Percentiles rank a stretch among this genome's conserved stretches.
phyloP scores from a whole-genome alignment of 2,888 invertebrate species.

The Synanthedon andrenaeformis region DNA sequence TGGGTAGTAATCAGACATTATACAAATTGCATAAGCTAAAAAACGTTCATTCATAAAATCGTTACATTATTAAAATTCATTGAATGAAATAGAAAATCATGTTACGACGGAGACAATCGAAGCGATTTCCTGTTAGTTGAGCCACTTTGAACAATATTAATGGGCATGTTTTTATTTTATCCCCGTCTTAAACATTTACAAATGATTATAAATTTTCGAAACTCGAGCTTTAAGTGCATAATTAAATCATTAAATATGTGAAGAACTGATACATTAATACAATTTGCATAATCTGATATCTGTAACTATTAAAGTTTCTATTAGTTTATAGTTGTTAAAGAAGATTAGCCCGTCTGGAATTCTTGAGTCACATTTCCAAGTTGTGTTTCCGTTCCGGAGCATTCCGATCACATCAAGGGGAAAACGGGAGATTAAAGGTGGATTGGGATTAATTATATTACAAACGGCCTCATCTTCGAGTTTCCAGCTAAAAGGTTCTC shows the following conservation, averaged over 20 bases:
- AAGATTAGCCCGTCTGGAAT: too few species aligned
- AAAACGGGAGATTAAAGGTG: constrained; percentile 32
- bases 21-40: constrained; percentile 7
- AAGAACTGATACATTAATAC: too few species aligned
- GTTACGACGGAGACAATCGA: neutral
- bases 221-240: too few species aligned
- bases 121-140: too few species aligned
- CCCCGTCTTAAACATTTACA: too few species aligned
- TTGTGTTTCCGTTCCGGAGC: neutral
- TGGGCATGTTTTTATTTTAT: too few species aligned
- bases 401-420: constrained; percentile 10
- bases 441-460: constrained; percentile 44
- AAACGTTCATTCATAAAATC: constrained; percentile 5
- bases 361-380: neutral
- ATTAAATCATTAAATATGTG: too few species aligned
- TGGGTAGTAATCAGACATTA: constrained; percentile 14
- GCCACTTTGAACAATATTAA: too few species aligned
- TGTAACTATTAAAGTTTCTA: too few species aligned
- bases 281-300: too few species aligned
- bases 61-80: neutral
- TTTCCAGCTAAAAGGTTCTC: constrained; percentile 28
- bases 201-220: too few species aligned
- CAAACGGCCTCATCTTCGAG: constrained; percentile 26
- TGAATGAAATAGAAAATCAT: neutral
- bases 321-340: too few species aligned